phyloP scores from a whole-genome alignment of 2,113 vertebrate genomes.

The Irena cyanogastra region DNA sequence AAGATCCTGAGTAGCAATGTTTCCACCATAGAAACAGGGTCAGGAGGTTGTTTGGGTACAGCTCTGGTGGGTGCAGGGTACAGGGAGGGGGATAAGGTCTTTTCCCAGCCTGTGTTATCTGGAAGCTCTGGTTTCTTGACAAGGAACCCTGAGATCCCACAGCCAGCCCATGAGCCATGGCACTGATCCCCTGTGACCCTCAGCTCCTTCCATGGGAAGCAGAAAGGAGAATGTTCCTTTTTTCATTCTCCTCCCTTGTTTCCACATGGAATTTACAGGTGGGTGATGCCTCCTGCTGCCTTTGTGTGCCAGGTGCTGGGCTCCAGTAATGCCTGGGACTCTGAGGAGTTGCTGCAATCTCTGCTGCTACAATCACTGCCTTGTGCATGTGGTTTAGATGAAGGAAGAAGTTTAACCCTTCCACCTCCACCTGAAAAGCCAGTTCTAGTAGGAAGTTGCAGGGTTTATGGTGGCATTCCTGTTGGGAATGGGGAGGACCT shows the following conservation, averaged over 20 bases:
- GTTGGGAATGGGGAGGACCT: background rate
- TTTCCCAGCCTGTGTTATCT: background rate
- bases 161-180: background rate
- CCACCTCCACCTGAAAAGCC: background rate
- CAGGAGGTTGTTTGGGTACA: background rate
- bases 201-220: background rate
- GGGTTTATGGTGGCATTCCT: background rate
- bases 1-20: rapidly evolving
- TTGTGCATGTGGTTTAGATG: background rate
- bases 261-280: background rate
- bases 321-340: background rate
- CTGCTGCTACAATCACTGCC: background rate
- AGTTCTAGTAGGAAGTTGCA: background rate
- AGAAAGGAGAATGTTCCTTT: background rate
- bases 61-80: background rate
- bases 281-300: background rate
- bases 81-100: background rate
- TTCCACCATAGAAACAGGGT: background rate
- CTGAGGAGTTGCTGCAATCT: background rate
- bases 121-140: background rate
- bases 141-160: background rate
- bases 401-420: background rate
- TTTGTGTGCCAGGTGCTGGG: background rate
- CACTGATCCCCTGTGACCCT: background rate
- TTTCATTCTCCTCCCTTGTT: background rate